phyloP scores from a whole-genome alignment of 35 echinoderm and acorn worm genomes.

The Lytechinus variegatus region DNA sequence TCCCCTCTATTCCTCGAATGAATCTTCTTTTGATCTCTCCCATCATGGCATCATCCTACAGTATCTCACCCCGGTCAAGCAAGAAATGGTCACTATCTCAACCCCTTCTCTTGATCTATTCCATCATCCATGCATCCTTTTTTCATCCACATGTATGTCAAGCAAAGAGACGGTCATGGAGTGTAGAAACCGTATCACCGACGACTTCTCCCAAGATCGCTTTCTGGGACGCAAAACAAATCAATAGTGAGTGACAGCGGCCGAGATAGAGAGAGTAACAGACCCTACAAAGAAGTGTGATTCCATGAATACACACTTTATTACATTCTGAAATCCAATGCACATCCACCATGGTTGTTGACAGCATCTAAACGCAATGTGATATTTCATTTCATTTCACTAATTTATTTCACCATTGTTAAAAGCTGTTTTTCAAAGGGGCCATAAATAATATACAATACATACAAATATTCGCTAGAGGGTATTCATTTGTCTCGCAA shows the following conservation, averaged over 20 bases:
- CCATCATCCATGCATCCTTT: no score
- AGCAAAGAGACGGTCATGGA: not conserved
- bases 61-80: no score
- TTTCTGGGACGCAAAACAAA: constrained; percentile 10
- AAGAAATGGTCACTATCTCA: no score
- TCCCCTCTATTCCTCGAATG: no score
- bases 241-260: not conserved
- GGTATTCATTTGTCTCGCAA: no score
- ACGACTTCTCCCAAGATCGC: not conserved
- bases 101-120: no score
- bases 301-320: not conserved
- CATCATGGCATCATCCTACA: no score
- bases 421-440: no score
- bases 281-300: not conserved
- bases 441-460: no score
- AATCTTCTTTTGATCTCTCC: no score
- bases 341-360: not conserved
- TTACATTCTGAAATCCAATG: not conserved
- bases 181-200: not conserved
- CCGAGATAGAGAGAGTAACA: not conserved
- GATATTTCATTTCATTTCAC: not conserved
- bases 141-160: not conserved
- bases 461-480: no score
- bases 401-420: no score
- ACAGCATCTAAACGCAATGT: not conserved